Conservation (phyloP, 2,888 invertebrate genomes). For the Drosophila acutilabella region DNA sequence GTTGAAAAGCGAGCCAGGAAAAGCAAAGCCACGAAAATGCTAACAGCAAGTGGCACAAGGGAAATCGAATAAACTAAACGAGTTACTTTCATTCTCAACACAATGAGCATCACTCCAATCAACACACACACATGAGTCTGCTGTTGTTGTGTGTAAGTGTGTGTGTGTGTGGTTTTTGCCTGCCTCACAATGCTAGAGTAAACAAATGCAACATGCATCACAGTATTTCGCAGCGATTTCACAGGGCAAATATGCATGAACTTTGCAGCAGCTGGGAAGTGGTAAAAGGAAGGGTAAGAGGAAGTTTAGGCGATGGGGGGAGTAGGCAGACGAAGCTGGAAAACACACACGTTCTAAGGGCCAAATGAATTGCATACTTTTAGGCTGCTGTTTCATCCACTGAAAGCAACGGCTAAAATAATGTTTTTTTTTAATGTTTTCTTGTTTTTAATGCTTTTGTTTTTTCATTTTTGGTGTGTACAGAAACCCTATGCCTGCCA, state of each 20-base stretch:
- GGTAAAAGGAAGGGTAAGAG: no score
- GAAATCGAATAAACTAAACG: conserved; percentile 78
- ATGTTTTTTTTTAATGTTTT: conserved; percentile 21
- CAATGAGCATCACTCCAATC: conserved; percentile 41
- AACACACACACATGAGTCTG: conserved; percentile 37
- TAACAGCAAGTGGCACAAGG: conserved; percentile 40
- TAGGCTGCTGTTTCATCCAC: not conserved
- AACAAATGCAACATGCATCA: conserved; percentile 59
- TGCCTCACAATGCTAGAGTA: conserved; percentile 42
- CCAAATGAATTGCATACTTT: conserved; percentile 66
- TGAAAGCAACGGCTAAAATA: not conserved
- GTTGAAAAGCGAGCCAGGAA: conserved; percentile 27
- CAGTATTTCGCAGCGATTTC: conserved; percentile 62
- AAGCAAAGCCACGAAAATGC: conserved; percentile 10
- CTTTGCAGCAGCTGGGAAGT: not conserved
- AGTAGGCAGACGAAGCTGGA: not conserved
- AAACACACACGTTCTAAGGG: not conserved
- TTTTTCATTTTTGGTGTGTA: conserved; percentile 54
- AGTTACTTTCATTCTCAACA: conserved; percentile 65
- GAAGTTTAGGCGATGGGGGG: not conserved
- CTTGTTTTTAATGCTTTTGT: not conserved
- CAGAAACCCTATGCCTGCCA: conserved; percentile 98
- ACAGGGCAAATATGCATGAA: conserved; percentile 54
- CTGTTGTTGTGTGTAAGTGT: conserved; percentile 11
- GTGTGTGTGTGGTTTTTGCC: conserved; percentile 10